A percentile compares a stretch with the other conserved stretches of the same genome.
These are phyloP conservation scores for Pitta sordida DNA, from an alignment of 2,113 vertebrate genomes.

Conservation along the genomic window DNA sequence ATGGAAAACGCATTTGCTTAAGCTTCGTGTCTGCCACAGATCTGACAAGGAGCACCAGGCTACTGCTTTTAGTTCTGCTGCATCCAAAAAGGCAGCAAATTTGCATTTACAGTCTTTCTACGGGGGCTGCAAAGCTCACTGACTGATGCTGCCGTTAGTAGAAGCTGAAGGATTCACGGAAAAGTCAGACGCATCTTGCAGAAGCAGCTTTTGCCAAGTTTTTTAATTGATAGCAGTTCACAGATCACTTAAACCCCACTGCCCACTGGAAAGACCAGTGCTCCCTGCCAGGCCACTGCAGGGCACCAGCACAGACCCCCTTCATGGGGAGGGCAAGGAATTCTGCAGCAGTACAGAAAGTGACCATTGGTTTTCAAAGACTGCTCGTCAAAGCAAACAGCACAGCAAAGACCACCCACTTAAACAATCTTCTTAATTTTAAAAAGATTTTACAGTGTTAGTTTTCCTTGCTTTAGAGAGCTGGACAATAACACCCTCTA, in stretches of 20 bases:
- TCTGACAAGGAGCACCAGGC: background rate
- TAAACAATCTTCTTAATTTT: background rate
- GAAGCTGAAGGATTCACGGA: background rate
- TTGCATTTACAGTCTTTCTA: background rate
- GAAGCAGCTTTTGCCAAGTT: background rate
- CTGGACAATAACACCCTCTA: background rate
- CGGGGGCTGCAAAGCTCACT: background rate
- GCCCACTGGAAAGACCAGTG: background rate
- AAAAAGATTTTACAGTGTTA: background rate
- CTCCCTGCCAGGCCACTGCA: background rate
- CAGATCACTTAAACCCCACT: background rate
- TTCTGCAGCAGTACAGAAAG: background rate
- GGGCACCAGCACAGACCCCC: background rate
- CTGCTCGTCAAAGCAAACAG: background rate
- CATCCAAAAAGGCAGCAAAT: background rate
- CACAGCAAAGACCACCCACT: background rate
- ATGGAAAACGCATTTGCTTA: background rate
- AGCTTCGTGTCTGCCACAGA: background rate
- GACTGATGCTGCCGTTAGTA: background rate
- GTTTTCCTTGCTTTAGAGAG: background rate
- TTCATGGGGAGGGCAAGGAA: background rate
- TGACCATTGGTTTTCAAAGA: background rate
- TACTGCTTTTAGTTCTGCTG: background rate
- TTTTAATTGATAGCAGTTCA: background rate
- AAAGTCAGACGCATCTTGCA: background rate